Conservation (phyloP, 2,888 invertebrate genomes). For the Meiosimyza platycephala region DNA sequence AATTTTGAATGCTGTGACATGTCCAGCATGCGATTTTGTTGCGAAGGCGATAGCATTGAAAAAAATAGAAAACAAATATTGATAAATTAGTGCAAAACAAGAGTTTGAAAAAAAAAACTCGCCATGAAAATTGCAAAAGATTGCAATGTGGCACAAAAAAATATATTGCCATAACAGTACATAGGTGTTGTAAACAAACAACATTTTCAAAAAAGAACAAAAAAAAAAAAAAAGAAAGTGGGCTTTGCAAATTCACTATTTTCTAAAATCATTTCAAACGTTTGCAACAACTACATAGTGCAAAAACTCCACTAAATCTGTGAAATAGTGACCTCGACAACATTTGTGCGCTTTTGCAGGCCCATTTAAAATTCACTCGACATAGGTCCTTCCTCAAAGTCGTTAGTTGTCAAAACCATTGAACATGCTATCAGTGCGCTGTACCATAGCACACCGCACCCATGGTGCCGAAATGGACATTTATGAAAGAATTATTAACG, state of each 20-base stretch:
- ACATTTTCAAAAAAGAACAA: too few relatives aligned
- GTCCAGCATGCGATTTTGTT: conserved; percentile 42
- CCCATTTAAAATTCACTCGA: background rate
- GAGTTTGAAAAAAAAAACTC: too few relatives aligned
- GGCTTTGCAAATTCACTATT: too few relatives aligned
- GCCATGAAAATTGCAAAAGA: too few relatives aligned
- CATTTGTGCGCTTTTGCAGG: background rate
- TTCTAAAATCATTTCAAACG: too few relatives aligned
- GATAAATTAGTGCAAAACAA: conserved; percentile 21
- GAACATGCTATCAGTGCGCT: conserved; percentile 52
- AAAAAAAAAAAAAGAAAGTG: too few relatives aligned
- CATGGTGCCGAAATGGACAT: conserved; percentile 61
- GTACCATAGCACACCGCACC: background rate
- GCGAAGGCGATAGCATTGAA: conserved; percentile 1
- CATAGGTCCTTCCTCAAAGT: conserved; percentile 6
- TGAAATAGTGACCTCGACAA: background rate
- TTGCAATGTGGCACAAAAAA: too few relatives aligned
- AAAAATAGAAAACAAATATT: background rate
- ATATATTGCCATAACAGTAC: too few relatives aligned
- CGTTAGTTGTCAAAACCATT: conserved; percentile 53
- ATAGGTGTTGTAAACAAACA: too few relatives aligned
- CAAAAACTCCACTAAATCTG: background rate
- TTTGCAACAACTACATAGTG: too few relatives aligned
- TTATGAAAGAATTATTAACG: conserved; percentile 62
- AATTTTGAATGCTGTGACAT: conserved; percentile 45